phyloP scores from a whole-genome alignment of 2,888 invertebrate species.

The Drosophila eohydei region DNA sequence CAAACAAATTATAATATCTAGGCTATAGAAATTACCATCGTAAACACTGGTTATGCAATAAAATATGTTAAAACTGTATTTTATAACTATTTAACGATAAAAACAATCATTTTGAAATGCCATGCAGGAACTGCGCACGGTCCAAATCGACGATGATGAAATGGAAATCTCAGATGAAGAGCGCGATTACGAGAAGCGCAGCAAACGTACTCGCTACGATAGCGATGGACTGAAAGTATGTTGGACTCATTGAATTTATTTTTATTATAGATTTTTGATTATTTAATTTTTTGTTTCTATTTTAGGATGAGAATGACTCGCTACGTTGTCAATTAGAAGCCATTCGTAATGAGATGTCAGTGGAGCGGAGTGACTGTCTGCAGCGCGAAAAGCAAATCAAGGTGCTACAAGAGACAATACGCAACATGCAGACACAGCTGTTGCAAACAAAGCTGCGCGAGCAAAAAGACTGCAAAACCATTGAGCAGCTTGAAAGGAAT shows the following conservation, averaged over 20 bases:
- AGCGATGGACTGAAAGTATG: slow-evolving; percentile 83
- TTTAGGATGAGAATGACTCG: slow-evolving; percentile 94
- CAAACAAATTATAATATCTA: slow-evolving; percentile 66
- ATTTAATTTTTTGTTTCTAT: neutral
- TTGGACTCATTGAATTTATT: neutral
- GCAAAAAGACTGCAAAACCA: slow-evolving; percentile 81
- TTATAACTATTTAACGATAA: slow-evolving; percentile 22
- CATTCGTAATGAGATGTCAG: slow-evolving; percentile 96
- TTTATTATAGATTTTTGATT: neutral
- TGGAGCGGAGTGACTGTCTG: slow-evolving; percentile 93
- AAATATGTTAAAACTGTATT: slow-evolving; percentile 10
- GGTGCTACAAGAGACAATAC: slow-evolving; percentile 85
- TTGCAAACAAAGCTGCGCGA: slow-evolving; percentile 84
- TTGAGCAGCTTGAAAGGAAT: slow-evolving; percentile 83
- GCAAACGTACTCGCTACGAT: slow-evolving; percentile 84
- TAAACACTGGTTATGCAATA: slow-evolving; percentile 58
- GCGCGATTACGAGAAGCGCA: slow-evolving; percentile 85
- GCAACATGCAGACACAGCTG: slow-evolving; percentile 85
- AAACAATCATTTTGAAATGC: slow-evolving; percentile 56
- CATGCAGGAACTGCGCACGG: slow-evolving; percentile 84
- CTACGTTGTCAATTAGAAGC: slow-evolving; percentile 96
- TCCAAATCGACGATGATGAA: slow-evolving; percentile 90
- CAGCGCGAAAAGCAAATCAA: slow-evolving; percentile 94
- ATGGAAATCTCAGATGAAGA: slow-evolving; percentile 95
- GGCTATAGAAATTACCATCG: slow-evolving; percentile 55